Evolutionary conservation across 2,797 vertebrate species (phyloP), one percentile per base, ranked within the genome.

Genomic region (Choloepus didactylus): DNA sequence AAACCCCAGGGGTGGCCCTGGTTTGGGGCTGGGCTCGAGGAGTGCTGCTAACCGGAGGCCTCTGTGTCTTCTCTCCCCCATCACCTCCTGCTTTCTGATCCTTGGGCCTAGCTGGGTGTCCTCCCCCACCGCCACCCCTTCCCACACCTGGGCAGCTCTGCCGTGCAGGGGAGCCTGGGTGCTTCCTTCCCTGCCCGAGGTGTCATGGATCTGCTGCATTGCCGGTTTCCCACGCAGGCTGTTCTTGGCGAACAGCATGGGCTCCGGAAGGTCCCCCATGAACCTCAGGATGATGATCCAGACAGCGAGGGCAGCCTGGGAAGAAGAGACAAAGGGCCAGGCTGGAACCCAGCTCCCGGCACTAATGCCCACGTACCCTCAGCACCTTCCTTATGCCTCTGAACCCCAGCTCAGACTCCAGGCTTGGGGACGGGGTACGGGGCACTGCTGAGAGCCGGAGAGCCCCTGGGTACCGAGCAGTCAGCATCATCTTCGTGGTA

Each of bases 231-330:
- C 98, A 38, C 27, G 96, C 73, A 25, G 93, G 46, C 76, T 44
- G 54, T 88, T 98, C 89, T 95, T 98, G 69, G 98, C 93, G 92
- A 98, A 98, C 59, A 98, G 97, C 88, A 98, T 98, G 8, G 99
- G 99, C 96, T 99, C 99, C 0, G 99, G 99, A 38, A 99, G 98
- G 93, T 99, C 99, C 18, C 99, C 99, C 99, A 99, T 99, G 98
- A 99, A 99, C 97, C 99, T 99, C 97, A 99, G 97, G 97, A 99
- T 99, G 96, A 99, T 98, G 97, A 98, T 99, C 99, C 99, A 99
- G 80, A 99, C 98, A 0, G 98, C 98, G 62, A 99, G 95, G 1
- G 99, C 99, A 9, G 99, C 99, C 99, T 99, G 96, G 66, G 66
- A 72, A 12, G 27, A 95, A 1, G 29, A 97, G 95, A 96, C 49